These are phyloP conservation scores for Elegia similella DNA, from an alignment of 2,888 invertebrate genomes.

Conservation along the genomic window DNA sequence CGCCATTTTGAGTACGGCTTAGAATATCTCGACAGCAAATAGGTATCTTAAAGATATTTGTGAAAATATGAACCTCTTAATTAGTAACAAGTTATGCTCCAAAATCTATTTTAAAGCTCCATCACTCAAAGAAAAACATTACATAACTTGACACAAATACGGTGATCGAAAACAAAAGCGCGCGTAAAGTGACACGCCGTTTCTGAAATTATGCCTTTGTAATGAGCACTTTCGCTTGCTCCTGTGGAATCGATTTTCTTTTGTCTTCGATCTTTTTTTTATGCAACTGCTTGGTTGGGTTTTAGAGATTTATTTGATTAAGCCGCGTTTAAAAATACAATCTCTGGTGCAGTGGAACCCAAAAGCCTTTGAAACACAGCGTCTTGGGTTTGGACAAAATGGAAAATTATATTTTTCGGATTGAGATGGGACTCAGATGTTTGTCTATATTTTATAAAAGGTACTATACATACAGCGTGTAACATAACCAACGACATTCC, in stretches of 20 bases:
- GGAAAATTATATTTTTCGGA: too few relatives aligned
- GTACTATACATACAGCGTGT: too few relatives aligned
- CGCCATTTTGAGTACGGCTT: too few relatives aligned
- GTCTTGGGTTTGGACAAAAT: too few relatives aligned
- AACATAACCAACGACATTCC: too few relatives aligned
- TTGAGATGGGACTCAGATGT: too few relatives aligned
- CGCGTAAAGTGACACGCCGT: constrained; percentile 16
- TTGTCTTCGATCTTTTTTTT: constrained; percentile 27
- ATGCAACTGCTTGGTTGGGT: constrained; percentile 21
- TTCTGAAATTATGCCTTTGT: constrained; percentile 22
- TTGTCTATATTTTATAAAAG: too few relatives aligned
- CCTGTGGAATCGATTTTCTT: constrained; percentile 33
- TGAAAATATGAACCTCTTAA: not conserved
- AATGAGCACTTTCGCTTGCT: constrained; percentile 31
- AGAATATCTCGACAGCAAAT: too few relatives aligned
- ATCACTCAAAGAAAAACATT: constrained; percentile 1
- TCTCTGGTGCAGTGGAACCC: too few relatives aligned
- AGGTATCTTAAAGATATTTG: not conserved
- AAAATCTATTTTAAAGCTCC: not conserved
- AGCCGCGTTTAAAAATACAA: not conserved
- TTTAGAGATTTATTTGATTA: not conserved
- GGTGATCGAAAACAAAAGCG: constrained; percentile 17
- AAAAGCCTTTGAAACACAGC: too few relatives aligned
- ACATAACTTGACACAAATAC: constrained; percentile 12
- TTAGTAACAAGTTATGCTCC: not conserved